Conservation (phyloP, 2,888 invertebrate species). For the Megalurothrips usitatus region DNA sequence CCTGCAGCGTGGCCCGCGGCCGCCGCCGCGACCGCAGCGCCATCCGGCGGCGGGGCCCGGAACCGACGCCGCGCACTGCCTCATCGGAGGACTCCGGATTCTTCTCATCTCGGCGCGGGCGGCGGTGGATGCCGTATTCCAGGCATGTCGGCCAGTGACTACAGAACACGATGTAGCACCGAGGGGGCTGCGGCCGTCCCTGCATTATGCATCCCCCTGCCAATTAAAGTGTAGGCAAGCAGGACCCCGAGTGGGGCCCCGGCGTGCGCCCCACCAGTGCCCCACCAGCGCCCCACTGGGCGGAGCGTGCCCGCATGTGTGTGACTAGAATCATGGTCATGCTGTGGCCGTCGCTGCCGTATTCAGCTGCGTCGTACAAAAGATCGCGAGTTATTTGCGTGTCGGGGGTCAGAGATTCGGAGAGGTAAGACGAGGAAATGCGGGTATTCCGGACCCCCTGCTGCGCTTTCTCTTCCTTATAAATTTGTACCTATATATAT, state of each 20-base stretch:
- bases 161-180: too few relatives aligned
- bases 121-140: too few relatives aligned
- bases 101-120: background rate
- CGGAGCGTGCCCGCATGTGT: too few relatives aligned
- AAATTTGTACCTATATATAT: background rate
- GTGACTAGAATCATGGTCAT: too few relatives aligned
- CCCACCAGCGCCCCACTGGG: too few relatives aligned
- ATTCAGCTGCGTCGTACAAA: too few relatives aligned
- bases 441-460: background rate
- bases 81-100: background rate
- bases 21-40: background rate
- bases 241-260: background rate
- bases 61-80: background rate
- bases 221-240: background rate
- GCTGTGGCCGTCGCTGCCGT: too few relatives aligned
- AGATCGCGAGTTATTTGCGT: too few relatives aligned
- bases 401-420: too few relatives aligned
- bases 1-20: background rate
- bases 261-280: background rate
- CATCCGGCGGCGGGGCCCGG: background rate
- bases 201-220: conserved; percentile 11
- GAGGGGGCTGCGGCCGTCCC: too few relatives aligned
- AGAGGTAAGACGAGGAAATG: background rate
- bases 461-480: background rate
- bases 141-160: too few relatives aligned